Conservation (phyloP, 2,797 vertebrate genomes). For the Scyliorhinus canicula region DNA sequence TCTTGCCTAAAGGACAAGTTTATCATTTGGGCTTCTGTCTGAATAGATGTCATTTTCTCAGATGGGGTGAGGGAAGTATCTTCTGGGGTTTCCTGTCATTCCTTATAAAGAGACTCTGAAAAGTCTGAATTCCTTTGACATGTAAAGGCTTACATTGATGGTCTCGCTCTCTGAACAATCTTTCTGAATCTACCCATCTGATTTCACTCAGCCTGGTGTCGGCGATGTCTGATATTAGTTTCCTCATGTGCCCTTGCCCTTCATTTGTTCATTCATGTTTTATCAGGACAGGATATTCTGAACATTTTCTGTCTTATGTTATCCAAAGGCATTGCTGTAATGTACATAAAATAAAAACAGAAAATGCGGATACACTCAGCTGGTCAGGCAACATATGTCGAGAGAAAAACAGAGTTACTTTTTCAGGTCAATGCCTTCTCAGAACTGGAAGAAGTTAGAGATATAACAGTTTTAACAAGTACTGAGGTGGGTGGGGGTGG, state of each 20-base stretch:
- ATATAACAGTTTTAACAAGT: neutral
- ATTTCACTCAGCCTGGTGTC: constrained; percentile 14
- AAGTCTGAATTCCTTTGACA: constrained; percentile 24
- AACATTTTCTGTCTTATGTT: neutral
- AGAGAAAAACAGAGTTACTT: neutral
- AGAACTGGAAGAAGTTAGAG: neutral
- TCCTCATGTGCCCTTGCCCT: neutral
- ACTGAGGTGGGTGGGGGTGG: neutral
- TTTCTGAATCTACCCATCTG: neutral
- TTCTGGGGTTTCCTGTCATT: constrained; percentile 31
- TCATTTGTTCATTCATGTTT: constrained; percentile 23
- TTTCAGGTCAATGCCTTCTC: neutral
- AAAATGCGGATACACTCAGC: neutral
- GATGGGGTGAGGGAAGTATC: neutral
- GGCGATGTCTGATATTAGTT: neutral
- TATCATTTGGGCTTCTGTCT: constrained; percentile 16
- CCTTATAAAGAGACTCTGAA: constrained; percentile 20
- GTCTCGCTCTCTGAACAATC: neutral
- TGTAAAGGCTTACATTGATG: neutral
- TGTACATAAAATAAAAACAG: neutral
- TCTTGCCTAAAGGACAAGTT: constrained; percentile 16
- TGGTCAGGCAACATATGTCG: neutral
- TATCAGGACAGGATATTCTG: neutral
- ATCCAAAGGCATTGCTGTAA: neutral
- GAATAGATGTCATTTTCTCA: constrained; percentile 14